Evolutionary conservation across 2,113 vertebrate species (phyloP).

Genomic region (Aptenodytes patagonicus): DNA sequence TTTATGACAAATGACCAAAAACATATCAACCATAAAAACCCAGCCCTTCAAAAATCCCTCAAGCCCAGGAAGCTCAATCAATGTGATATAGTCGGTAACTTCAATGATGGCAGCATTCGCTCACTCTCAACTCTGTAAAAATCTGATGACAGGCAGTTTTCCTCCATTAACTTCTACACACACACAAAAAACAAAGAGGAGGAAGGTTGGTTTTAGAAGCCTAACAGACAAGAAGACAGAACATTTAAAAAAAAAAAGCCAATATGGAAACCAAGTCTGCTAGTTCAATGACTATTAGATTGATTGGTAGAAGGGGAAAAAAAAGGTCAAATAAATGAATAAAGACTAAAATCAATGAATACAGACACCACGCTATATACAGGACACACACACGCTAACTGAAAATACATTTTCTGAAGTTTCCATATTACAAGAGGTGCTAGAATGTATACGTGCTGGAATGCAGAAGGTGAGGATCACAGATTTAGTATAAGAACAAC

Average conservation of each 20-base stretch:
- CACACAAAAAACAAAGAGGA: background rate
- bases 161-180: conserved; percentile 28
- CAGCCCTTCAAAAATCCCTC: conserved; percentile 63
- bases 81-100: conserved; percentile 10
- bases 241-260: background rate
- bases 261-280: background rate
- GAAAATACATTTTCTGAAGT: background rate
- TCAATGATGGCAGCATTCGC: background rate
- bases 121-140: background rate
- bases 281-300: background rate
- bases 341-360: background rate
- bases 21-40: conserved; percentile 70
- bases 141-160: conserved; percentile 12
- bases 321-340: background rate
- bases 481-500: background rate
- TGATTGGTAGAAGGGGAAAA: background rate
- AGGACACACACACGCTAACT: too few species aligned
- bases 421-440: background rate
- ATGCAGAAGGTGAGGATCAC: background rate
- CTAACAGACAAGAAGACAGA: background rate
- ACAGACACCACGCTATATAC: background rate
- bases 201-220: background rate
- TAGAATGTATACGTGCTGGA: background rate
- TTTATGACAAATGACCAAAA: conserved; percentile 80
- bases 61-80: conserved; percentile 74